Evolutionary conservation across 1,140 invertebrate species (phyloP).

Genomic region (Drosophila kohkoa): DNA sequence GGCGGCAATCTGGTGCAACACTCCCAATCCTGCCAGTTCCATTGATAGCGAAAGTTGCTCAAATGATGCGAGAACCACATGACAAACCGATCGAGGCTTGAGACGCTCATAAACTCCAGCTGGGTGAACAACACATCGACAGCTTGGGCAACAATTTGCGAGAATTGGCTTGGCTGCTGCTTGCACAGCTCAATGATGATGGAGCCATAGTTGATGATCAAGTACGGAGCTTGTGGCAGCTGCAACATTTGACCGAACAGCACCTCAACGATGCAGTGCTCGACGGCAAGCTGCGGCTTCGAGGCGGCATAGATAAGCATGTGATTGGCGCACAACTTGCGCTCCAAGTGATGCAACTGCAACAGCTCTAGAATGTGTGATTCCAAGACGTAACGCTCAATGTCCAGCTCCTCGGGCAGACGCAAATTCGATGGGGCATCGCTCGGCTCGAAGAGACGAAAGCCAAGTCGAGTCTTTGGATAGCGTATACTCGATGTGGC

Average conservation of each 20-base stretch:
- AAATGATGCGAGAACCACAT: constrained; percentile 99
- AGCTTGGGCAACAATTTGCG: constrained; percentile 97
- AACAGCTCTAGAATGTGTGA: constrained; percentile 97
- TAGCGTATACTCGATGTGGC: constrained; percentile 88
- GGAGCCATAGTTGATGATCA: constrained; percentile 97
- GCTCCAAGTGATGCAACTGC: constrained; percentile 92
- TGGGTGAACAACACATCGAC: constrained; percentile 98
- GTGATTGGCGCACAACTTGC: constrained; percentile 96
- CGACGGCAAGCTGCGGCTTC: constrained; percentile 96
- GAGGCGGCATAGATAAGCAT: constrained; percentile 93
- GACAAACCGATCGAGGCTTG: constrained; percentile 98
- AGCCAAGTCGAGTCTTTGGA: constrained; percentile 94
- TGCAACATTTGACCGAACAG: constrained; percentile 97
- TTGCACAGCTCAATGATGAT: constrained; percentile 98
- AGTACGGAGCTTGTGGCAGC: constrained; percentile 92
- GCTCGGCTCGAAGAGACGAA: constrained; percentile 97
- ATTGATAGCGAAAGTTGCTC: constrained; percentile 99
- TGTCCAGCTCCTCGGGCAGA: constrained; percentile 96
- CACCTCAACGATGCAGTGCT: constrained; percentile 98
- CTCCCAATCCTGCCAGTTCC: constrained; percentile 88
- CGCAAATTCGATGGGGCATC: constrained; percentile 89
- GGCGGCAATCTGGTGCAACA: constrained; percentile 85
- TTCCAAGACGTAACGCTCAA: constrained; percentile 98
- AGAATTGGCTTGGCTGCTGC: constrained; percentile 96
- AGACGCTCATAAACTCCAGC: constrained; percentile 97